These are phyloP conservation scores for Ivindomyrus marchei DNA, from an alignment of 2,113 vertebrate species.

Conservation along the genomic window DNA sequence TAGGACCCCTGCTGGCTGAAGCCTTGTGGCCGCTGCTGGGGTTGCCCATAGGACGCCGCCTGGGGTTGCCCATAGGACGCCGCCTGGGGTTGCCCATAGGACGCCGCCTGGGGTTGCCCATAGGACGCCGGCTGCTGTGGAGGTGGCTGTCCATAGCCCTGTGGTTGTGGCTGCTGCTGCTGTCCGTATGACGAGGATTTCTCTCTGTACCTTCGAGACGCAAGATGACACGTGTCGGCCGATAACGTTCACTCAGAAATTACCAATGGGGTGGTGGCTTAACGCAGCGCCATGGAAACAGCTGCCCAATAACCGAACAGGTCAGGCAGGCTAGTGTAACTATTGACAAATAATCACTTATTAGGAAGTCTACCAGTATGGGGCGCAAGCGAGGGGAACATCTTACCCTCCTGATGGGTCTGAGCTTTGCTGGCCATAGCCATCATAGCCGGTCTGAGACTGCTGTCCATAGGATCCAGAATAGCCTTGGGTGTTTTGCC, in stretches of 20 bases:
- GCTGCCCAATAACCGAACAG: background rate
- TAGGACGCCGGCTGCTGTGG: slow-evolving; percentile 21
- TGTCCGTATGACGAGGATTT: slow-evolving; percentile 39
- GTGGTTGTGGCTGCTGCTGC: background rate
- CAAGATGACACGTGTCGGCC: background rate
- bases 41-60: slow-evolving; percentile 20
- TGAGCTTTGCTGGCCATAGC: slow-evolving; percentile 48
- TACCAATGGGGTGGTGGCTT: background rate
- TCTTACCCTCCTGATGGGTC: slow-evolving; percentile 56
- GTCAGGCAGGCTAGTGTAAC: background rate
- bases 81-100: slow-evolving; percentile 26
- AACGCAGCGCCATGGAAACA: background rate
- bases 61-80: background rate
- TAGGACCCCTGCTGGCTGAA: slow-evolving; percentile 19
- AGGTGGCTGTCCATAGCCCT: background rate
- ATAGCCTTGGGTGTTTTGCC: slow-evolving; percentile 44
- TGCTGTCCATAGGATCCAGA: slow-evolving; percentile 38
- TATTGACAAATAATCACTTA: background rate
- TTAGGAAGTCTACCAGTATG: background rate
- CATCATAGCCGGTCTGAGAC: slow-evolving; percentile 35
- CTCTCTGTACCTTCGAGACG: slow-evolving; percentile 46
- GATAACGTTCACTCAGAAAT: background rate
- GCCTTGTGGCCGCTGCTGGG: slow-evolving; percentile 12
- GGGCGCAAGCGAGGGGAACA: background rate
- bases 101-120: slow-evolving; percentile 21